phyloP scores from a whole-genome alignment of 2,888 invertebrate species.

The Conus canariensis region DNA sequence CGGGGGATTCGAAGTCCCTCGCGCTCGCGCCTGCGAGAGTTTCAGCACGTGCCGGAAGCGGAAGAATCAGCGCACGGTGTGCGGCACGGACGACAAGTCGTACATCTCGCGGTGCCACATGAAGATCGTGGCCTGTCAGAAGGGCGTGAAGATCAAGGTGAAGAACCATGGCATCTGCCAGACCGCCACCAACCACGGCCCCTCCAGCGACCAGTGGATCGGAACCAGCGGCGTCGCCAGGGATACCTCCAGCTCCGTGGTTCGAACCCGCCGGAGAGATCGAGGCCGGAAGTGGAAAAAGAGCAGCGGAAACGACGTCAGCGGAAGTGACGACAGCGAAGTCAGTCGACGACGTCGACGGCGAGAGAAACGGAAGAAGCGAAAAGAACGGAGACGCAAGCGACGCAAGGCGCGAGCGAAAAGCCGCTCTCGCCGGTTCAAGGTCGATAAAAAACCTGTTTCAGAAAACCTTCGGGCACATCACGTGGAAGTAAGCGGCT shows the following conservation, averaged over 20 bases:
- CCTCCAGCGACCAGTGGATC: neutral
- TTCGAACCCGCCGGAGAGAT: neutral
- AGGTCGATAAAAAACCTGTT: conserved; percentile 19
- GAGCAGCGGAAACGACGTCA: conserved; percentile 8
- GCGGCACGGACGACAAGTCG: conserved; percentile 70
- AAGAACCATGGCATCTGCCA: conserved; percentile 41
- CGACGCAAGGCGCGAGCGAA: conserved; percentile 17
- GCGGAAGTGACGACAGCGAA: conserved; percentile 13
- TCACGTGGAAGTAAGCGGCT: conserved; percentile 30
- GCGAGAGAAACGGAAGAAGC: conserved; percentile 34
- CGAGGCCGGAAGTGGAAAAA: conserved; percentile 25
- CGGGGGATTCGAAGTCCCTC: conserved; percentile 3
- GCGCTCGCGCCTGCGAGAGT: conserved; percentile 74
- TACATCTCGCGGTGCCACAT: conserved; percentile 68
- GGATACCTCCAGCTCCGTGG: neutral
- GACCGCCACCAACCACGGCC: neutral
- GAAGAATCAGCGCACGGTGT: conserved; percentile 62
- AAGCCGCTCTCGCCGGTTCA: conserved; percentile 26
- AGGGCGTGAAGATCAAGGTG: conserved; percentile 59
- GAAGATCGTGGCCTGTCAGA: conserved; percentile 62
- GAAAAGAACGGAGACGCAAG: conserved; percentile 23
- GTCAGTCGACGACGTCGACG: conserved; percentile 11
- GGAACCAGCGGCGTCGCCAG: neutral
- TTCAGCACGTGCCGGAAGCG: conserved; percentile 63
- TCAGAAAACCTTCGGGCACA: conserved; percentile 29